Conservation (phyloP, 2,888 invertebrate genomes). For the Graphium colonna region DNA sequence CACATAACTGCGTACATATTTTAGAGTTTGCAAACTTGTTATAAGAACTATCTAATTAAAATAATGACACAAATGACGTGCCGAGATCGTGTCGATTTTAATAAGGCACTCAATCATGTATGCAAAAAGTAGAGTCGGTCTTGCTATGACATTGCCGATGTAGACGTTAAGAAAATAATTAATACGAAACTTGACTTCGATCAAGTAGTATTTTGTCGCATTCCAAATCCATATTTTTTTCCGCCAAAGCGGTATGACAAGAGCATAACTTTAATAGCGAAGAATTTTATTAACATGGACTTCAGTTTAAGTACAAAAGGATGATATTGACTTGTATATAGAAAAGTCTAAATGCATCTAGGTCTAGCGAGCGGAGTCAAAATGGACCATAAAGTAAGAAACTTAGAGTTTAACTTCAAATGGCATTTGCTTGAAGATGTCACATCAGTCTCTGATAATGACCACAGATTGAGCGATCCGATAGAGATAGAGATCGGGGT, state of each 20-base stretch:
- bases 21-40: too few relatives aligned
- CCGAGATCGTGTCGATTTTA: slow-evolving; percentile 11
- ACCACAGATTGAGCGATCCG: slow-evolving; percentile 62
- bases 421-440: slow-evolving; percentile 36
- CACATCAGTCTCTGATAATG: slow-evolving; percentile 54
- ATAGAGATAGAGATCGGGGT: slow-evolving; percentile 55
- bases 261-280: slow-evolving; percentile 49
- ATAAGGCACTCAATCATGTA: slow-evolving; percentile 4
- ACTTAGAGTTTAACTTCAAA: slow-evolving; percentile 9
- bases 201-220: slow-evolving; percentile 15
- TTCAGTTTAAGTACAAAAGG: slow-evolving; percentile 1
- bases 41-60: not conserved
- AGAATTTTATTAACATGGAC: not conserved
- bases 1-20: too few relatives aligned
- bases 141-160: slow-evolving; percentile 7
- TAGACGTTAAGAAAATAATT: slow-evolving; percentile 9
- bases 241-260: slow-evolving; percentile 46
- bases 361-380: not conserved
- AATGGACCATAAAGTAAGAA: not conserved
- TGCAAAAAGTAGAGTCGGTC: slow-evolving; percentile 6
- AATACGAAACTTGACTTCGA: slow-evolving; percentile 13
- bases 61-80: slow-evolving; percentile 1
- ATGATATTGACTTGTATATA: not conserved
- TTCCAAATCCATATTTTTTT: slow-evolving; percentile 16
- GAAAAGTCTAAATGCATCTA: slow-evolving; percentile 4